phyloP scores from a whole-genome alignment of 2,797 vertebrate species.

The Crocodylus rhombifer region DNA sequence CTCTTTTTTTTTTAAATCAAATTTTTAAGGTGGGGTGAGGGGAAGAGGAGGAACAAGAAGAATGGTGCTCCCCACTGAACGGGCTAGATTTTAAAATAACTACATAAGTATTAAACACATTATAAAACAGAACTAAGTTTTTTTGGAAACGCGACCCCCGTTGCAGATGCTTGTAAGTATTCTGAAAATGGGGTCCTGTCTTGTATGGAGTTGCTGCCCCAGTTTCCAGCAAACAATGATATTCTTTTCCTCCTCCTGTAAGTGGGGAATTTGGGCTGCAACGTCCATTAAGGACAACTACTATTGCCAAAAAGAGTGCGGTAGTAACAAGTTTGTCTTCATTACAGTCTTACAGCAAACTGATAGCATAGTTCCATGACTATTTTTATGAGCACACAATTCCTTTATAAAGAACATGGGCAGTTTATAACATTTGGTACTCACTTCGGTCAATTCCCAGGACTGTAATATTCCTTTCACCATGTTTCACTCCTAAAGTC shows the following conservation, averaged over 20 bases:
- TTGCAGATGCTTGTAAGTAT: neutral
- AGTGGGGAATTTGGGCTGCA: too few species aligned
- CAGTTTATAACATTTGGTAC: conserved; percentile 47
- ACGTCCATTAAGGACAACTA: neutral
- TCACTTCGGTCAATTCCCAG: conserved; percentile 81
- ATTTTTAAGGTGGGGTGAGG: neutral
- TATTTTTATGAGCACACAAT: neutral
- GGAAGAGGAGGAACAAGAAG: neutral
- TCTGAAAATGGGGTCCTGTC: too few species aligned
- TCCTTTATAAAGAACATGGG: neutral
- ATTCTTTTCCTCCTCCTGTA: neutral
- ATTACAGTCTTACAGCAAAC: neutral
- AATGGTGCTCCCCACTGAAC: neutral
- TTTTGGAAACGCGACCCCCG: neutral
- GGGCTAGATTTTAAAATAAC: neutral
- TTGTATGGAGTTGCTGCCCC: neutral
- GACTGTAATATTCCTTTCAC: conserved; percentile 81
- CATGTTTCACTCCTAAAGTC: conserved; percentile 79
- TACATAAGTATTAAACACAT: neutral
- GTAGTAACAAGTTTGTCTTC: neutral
- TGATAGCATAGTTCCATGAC: neutral
- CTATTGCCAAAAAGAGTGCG: neutral
- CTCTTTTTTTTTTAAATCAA: neutral
- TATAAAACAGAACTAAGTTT: neutral
- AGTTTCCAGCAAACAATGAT: neutral